Conservation (phyloP, 2,888 invertebrate species). For the Rotaria macrura region DNA sequence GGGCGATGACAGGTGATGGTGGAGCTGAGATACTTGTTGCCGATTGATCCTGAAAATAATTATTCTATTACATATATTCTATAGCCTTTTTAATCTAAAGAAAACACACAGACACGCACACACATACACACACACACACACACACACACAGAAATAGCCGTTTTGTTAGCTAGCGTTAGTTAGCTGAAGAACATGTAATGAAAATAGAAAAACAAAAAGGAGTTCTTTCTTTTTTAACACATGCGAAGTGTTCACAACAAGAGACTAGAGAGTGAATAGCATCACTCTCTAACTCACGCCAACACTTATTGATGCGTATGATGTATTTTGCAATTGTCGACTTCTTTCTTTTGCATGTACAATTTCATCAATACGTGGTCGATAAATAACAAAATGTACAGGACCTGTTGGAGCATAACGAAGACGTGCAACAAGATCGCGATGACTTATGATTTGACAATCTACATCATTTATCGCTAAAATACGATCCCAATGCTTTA, state of each 20-base stretch:
- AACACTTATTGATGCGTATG: neutral
- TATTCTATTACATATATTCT: neutral
- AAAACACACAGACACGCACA: neutral
- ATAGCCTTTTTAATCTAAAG: no score
- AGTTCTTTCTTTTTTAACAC: neutral
- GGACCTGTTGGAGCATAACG: constrained; percentile 2
- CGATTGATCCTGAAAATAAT: neutral
- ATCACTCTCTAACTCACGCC: neutral
- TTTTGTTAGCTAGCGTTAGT: neutral
- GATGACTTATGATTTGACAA: constrained; percentile 4
- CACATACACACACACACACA: neutral
- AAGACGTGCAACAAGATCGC: constrained; percentile 9
- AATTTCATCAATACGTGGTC: constrained; percentile 9
- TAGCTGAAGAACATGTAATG: neutral
- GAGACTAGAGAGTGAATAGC: neutral
- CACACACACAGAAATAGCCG: neutral
- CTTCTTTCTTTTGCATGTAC: neutral
- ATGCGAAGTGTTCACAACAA: no score
- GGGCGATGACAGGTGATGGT: neutral
- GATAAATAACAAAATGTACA: neutral
- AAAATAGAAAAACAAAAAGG: neutral
- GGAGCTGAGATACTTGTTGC: neutral
- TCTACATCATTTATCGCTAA: neutral
- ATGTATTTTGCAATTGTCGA: neutral
- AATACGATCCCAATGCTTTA: constrained; percentile 22